Conservation (phyloP, 2,113 vertebrate species). For the Cyrtonyx montezumae region DNA sequence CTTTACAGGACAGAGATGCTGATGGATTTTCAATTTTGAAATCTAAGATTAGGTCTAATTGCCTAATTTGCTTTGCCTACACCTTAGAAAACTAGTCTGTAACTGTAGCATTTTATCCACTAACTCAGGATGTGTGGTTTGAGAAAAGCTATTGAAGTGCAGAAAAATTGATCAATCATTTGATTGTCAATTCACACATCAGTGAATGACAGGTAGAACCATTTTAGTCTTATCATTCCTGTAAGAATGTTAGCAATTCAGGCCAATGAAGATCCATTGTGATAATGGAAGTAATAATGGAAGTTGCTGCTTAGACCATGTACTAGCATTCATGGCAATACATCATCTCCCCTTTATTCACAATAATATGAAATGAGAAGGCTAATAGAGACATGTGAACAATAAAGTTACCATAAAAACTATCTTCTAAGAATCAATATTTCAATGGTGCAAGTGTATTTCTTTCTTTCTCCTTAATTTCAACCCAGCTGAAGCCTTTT, state of each 20-base stretch:
- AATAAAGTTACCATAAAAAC: neutral
- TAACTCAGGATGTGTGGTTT: neutral
- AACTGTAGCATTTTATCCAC: constrained; percentile 9
- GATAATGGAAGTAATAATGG: constrained; percentile 46
- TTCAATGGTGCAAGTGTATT: neutral
- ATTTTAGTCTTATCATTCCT: neutral
- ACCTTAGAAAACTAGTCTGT: neutral
- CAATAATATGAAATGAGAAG: constrained; percentile 2
- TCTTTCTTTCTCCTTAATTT: neutral
- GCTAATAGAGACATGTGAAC: constrained; percentile 7
- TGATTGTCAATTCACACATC: constrained; percentile 41
- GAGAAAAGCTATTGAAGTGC: constrained; percentile 38
- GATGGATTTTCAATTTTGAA: constrained; percentile 61
- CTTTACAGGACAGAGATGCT: constrained; percentile 40
- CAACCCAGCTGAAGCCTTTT: neutral
- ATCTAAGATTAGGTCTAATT: constrained; percentile 48
- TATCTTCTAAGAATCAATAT: neutral
- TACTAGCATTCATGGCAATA: neutral
- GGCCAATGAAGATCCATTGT: constrained; percentile 21
- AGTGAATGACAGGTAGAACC: constrained; percentile 23
- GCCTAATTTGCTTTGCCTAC: constrained; percentile 8
- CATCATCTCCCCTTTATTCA: constrained; percentile 9
- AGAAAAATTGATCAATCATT: constrained; percentile 64
- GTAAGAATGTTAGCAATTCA: constrained; percentile 38
- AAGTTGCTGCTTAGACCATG: neutral